Evolutionary conservation across 2,797 vertebrate species (phyloP), one percentile per base, ranked within the genome.

Genomic region (Loriculus beryllinus): DNA sequence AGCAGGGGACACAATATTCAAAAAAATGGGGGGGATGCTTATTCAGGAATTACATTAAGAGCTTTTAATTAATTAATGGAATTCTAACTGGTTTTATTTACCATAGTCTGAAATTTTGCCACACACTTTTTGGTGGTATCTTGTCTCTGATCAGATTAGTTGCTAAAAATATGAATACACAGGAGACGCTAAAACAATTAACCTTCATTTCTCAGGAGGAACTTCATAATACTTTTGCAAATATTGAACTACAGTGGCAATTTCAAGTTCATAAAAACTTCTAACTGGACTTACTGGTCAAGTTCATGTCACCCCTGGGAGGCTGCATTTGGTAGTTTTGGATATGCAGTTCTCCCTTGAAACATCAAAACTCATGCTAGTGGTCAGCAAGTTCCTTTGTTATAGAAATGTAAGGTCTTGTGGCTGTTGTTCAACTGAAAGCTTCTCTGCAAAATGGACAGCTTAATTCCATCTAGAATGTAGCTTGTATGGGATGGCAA

Each of bases 31-130:
- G 12, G 56, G 56, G 6, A 15, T 70, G n/a, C 88, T 93, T 85
- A 67, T 82, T 92, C 81, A 88, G 78, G 64, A 92, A 67, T 39
- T 13, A 91, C 88, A 77, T 56, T 1, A 62, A 83, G 70, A 40
- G 78, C 23, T 89, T 91, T 80, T 75, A 69, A 76, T 76, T 74
- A 86, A 87, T 42, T 78, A 90, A 31, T 1, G 0, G n/a, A 84
- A 28, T 91, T 94, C 49, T 42, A 75, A 8, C n/a, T 85, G 51
- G 2, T 94, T 90, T 80, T 85, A 57, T 88, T 91, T 91, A 74
- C 19, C 29, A 7, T 93, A 80, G 28, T 85, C 40, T 69, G 43
- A 4, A 54, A 14, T 65, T 91, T 85, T 92, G 37, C 49, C 56
- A 68, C 19, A 21, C 77, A 9, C 4, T 35, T 4, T 70, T 81